These are phyloP conservation scores for Mamestra configurata DNA, from an alignment of 1,140 invertebrate species.

Conservation along the genomic window DNA sequence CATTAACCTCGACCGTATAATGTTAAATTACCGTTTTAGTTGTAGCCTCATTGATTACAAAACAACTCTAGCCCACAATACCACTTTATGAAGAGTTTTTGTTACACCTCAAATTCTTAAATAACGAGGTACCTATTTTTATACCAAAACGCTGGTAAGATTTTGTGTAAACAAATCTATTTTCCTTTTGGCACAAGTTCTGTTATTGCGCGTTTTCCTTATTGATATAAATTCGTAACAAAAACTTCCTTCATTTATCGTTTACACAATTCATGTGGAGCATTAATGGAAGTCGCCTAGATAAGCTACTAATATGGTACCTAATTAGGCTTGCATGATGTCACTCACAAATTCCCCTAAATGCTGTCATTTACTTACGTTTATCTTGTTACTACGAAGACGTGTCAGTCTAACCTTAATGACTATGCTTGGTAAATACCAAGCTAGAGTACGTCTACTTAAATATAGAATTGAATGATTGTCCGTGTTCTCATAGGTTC, in stretches of 20 bases:
- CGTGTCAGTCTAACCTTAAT: constrained; percentile 17
- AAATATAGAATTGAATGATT: neutral
- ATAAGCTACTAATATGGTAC: constrained; percentile 45
- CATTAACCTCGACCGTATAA: constrained; percentile 69
- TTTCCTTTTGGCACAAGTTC: constrained; percentile 33
- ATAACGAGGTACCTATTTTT: neutral
- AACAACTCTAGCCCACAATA: neutral
- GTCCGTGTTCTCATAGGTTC: constrained; percentile 17
- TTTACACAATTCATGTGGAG: neutral
- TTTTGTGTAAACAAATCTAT: constrained; percentile 24
- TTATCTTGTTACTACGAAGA: constrained; percentile 41
- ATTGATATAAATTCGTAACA: constrained; percentile 19
- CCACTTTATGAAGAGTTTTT: neutral
- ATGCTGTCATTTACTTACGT: constrained; percentile 46
- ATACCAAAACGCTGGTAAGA: neutral
- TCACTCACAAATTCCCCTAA: constrained; percentile 58
- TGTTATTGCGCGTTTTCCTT: constrained; percentile 16
- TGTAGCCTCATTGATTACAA: neutral
- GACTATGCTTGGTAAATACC: constrained; percentile 1
- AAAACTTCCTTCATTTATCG: constrained; percentile 12
- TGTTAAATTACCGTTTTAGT: constrained; percentile 45
- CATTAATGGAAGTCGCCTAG: constrained; percentile 19
- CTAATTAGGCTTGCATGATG: constrained; percentile 56
- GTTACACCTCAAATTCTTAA: neutral
- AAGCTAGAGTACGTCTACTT: neutral